A percentile compares a stretch with the other conserved stretches of the same genome.
Evolutionary conservation across 2,113 vertebrate genomes (phyloP).

Genomic region (Chaetodon auriga): DNA sequence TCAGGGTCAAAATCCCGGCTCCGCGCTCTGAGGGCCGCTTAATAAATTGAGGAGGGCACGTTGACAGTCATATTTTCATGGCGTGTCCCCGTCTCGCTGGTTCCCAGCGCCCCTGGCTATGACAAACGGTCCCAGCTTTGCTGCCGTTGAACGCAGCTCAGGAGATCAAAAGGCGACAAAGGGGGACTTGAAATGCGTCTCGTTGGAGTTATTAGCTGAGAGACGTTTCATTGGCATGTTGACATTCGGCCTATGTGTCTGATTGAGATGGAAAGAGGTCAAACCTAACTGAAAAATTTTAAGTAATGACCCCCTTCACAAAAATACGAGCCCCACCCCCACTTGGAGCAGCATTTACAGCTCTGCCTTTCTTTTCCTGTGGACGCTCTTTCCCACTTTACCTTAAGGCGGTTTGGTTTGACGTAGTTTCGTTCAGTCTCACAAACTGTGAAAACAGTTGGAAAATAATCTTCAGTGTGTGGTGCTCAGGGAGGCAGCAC

Average conservation of each 20-base stretch:
- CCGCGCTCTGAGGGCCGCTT: slow-evolving; percentile 88
- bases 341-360: not conserved
- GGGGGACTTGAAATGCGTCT: slow-evolving; percentile 43
- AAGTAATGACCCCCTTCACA: not conserved
- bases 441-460: not conserved
- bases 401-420: not conserved
- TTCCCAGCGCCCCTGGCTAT: slow-evolving; percentile 84
- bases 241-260: slow-evolving; percentile 56
- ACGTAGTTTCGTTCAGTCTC: not conserved
- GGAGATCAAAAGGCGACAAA: slow-evolving; percentile 65
- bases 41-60: slow-evolving; percentile 89
- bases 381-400: not conserved
- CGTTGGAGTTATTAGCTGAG: slow-evolving; percentile 52
- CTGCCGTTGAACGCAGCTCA: slow-evolving; percentile 75
- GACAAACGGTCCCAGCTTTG: slow-evolving; percentile 79
- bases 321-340: not conserved
- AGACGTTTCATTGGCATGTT: slow-evolving; percentile 49
- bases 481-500: too few relatives aligned
- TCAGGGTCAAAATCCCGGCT: slow-evolving; percentile 91
- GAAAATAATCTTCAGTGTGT: not conserved
- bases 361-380: not conserved
- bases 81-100: slow-evolving; percentile 84
- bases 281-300: slow-evolving; percentile 3
- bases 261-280: slow-evolving; percentile 61
- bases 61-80: slow-evolving; percentile 89